Conservation (phyloP, 2,797 vertebrate genomes). For the Muscicapa striata region DNA sequence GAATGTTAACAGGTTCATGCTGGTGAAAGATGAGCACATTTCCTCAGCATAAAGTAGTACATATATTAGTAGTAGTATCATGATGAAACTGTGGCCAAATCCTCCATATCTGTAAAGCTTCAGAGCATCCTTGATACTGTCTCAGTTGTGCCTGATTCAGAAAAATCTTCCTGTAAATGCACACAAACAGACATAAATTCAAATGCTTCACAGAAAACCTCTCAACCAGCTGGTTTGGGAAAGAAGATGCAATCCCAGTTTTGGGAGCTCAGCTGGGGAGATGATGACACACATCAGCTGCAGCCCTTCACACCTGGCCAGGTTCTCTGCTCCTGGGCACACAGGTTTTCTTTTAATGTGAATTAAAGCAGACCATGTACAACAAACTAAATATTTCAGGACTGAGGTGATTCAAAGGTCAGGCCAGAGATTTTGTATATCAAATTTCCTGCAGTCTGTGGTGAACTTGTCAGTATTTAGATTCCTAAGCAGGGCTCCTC, state of each 20-base stretch:
- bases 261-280: neutral
- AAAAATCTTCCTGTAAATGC: neutral
- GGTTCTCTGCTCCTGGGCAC: neutral
- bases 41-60: neutral
- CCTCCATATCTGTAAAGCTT: neutral
- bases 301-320: conserved; percentile 30
- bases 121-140: neutral
- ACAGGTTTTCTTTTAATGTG: neutral
- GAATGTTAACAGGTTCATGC: neutral
- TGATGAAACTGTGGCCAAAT: neutral
- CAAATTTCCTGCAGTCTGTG: neutral
- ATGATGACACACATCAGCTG: neutral
- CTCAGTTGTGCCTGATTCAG: neutral
- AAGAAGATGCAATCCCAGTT: neutral
- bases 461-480: neutral
- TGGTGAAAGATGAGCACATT: neutral
- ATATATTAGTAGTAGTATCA: neutral
- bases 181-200: neutral
- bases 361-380: conserved; percentile 38
- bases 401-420: conserved; percentile 63
- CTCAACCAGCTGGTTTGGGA: neutral
- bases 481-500: neutral
- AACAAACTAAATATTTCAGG: conserved; percentile 62
- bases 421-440: conserved; percentile 28
- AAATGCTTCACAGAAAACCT: neutral